Conservation (phyloP, 2,888 invertebrate species). For the Noctua pronuba region DNA sequence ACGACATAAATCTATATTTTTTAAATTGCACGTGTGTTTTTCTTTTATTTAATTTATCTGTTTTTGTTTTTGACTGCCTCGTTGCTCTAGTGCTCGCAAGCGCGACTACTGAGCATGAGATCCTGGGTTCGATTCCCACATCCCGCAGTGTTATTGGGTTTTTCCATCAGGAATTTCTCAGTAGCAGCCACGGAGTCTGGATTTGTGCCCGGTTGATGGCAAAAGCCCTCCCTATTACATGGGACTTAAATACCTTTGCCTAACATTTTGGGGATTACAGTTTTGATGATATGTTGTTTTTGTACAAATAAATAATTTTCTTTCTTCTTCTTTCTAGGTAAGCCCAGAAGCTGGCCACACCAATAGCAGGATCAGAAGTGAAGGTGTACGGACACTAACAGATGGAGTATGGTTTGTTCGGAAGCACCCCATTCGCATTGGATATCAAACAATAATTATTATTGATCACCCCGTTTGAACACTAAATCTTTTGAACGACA, state of each 20-base stretch:
- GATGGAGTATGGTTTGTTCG: not conserved
- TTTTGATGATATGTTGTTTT: not conserved
- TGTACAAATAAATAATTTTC: not conserved
- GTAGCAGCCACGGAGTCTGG: no score
- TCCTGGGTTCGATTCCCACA: no score
- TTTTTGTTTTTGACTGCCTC: no score
- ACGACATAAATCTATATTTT: no score
- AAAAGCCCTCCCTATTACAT: no score
- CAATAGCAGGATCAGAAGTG: not conserved
- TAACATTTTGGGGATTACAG: not conserved
- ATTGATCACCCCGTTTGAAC: not conserved
- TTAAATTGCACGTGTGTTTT: no score
- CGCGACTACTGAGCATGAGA: no score
- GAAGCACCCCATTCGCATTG: not conserved
- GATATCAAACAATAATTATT: not conserved
- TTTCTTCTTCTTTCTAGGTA: constrained; percentile 6
- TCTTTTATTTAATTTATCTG: not conserved
- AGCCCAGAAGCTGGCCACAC: not conserved
- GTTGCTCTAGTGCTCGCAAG: no score
- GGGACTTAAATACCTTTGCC: no score
- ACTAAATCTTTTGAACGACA: not conserved
- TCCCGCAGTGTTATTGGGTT: no score
- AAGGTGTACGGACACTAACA: not conserved
- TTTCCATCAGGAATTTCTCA: no score
- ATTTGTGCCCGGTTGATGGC: no score